Base-by-base conservation (phyloP, 2,888 invertebrate species). In the Agrenia bidenticulata region DNA sequence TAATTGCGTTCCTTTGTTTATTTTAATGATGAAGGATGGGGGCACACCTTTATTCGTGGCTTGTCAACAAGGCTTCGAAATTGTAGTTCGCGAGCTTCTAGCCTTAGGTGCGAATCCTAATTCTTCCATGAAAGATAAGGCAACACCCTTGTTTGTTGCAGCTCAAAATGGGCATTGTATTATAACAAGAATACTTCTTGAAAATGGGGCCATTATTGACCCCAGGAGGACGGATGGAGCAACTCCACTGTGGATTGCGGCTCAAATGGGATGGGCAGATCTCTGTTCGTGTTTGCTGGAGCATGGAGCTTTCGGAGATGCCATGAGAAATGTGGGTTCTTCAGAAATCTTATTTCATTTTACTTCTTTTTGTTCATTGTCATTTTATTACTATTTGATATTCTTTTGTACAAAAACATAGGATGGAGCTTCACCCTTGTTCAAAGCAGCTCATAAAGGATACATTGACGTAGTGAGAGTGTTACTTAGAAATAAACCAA, bases 391-490 rank as follows among this genome's bases (percentile, higher is more conserved):
- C n/a, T n/a, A n/a, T n/a, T 81, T n/a, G n/a, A n/a, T n/a, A n/a
- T n/a, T n/a, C n/a, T n/a, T n/a, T n/a, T n/a, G n/a, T n/a, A n/a
- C 11, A 32, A 32, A 32, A 7, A 32, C 80, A 45, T 80, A 92
- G 91, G 92, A 95, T 82, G 95, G 95, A 50, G 94, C 94, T 41
- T 95, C 94, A 1, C 90, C 95, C 1, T 82, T 96, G 68, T 95
- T 95, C 81, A 96, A 96, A 81, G 94, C 95, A 39, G 88, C 93
- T 39, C 95, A 96, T 81, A 96, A 96, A 82, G 95, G 95, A 0
- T 93, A 94, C 80, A 85, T 88, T 1, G 89, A 89, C 11, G 94
- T 95, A 1, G 89, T 94, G 1, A 86, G 86, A 0, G 92, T 92
- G 79, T 82, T 95, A 72, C 85, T 96, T 64, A 89, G 88, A 77